Percentiles rank a stretch among this genome's conserved stretches.
Evolutionary conservation across 2,797 vertebrate species (phyloP).

Genomic region (Muscicapa striata): DNA sequence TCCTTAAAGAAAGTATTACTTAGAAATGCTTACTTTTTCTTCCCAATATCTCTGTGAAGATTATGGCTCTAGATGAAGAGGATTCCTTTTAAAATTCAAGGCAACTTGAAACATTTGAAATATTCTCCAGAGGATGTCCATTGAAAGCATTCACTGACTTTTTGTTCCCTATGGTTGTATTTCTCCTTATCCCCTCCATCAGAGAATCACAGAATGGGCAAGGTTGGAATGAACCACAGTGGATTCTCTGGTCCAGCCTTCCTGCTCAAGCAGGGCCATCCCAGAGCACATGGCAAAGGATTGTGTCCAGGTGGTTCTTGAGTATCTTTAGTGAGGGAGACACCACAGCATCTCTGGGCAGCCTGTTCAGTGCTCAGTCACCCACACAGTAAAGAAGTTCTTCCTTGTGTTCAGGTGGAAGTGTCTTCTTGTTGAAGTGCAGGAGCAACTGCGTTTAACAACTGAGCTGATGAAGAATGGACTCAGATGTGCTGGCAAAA

Average conservation of each 20-base stretch:
- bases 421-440: background rate
- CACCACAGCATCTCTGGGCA: background rate
- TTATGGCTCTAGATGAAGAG: background rate
- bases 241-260: background rate
- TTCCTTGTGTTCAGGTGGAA: background rate
- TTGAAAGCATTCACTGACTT: background rate
- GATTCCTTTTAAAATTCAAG: background rate
- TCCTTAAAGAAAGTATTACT: background rate
- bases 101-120: background rate
- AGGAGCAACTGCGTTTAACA: background rate
- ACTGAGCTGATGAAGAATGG: background rate
- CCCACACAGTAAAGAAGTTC: background rate
- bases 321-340: background rate
- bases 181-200: background rate
- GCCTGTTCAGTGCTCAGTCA: background rate
- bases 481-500: background rate
- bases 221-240: background rate
- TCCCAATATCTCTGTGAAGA: background rate
- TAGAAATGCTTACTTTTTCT: background rate
- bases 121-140: background rate
- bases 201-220: background rate
- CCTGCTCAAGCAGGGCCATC: background rate
- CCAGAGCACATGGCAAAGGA: background rate
- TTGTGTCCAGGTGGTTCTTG: background rate
- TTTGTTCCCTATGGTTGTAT: background rate